Evolutionary conservation across 2,113 vertebrate species (phyloP).

Genomic region (Mungos mungo): DNA sequence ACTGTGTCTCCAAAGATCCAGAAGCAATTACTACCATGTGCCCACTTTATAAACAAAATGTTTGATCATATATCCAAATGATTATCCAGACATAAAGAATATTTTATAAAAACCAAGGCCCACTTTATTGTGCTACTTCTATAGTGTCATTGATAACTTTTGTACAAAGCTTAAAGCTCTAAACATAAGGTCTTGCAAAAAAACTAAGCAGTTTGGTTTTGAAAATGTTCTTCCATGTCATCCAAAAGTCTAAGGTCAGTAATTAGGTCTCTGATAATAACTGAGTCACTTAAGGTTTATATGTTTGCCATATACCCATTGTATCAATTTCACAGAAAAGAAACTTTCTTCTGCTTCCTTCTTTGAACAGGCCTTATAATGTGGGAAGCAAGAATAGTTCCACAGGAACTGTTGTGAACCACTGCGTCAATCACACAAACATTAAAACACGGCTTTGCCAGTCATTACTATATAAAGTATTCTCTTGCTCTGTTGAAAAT

Average conservation of each 20-base stretch:
- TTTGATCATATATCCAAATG: neutral
- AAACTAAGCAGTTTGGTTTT: neutral
- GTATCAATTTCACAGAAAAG: slow-evolving; percentile 71
- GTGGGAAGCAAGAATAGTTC: slow-evolving; percentile 67
- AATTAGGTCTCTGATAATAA: neutral
- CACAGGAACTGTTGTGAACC: slow-evolving; percentile 72
- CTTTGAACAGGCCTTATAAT: slow-evolving; percentile 68
- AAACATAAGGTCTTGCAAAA: neutral
- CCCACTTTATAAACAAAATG: neutral
- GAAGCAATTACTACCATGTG: neutral
- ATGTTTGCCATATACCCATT: slow-evolving; percentile 65
- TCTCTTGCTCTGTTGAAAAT: slow-evolving; percentile 65
- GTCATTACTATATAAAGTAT: slow-evolving; percentile 63
- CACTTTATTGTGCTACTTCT: neutral
- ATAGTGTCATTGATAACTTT: neutral
- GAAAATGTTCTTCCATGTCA: neutral
- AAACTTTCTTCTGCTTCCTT: slow-evolving; percentile 51
- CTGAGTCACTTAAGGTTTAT: neutral
- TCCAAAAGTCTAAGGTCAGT: slow-evolving; percentile 30
- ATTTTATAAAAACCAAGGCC: neutral
- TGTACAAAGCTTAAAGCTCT: neutral
- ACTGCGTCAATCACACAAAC: slow-evolving; percentile 62
- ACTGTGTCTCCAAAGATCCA: neutral
- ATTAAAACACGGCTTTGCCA: slow-evolving; percentile 65
- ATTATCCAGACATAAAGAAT: neutral